Conservation (phyloP, 2,888 invertebrate species). For the Cephus nigrinus region DNA sequence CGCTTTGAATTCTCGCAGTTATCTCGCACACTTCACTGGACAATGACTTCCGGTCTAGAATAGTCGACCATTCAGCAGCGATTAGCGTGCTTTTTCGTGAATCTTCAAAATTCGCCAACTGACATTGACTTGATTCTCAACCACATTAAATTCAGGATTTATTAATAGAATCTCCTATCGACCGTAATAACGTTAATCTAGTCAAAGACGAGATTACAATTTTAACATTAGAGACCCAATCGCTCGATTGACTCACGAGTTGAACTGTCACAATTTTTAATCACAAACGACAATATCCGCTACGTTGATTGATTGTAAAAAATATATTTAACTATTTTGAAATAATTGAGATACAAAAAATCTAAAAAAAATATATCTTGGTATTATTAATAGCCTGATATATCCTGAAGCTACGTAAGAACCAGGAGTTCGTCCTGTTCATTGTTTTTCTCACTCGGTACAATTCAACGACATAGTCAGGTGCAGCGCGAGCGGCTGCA, state of each 20-base stretch:
- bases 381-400: too few species aligned
- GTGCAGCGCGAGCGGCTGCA: not conserved
- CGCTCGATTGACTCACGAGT: not conserved
- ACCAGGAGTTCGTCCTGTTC: not conserved
- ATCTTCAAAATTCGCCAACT: not conserved
- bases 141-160: not conserved
- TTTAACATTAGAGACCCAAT: not conserved
- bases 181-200: not conserved
- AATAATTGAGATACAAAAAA: too few species aligned
- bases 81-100: not conserved
- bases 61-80: not conserved
- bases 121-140: not conserved
- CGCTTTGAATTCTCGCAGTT: constrained; percentile 32
- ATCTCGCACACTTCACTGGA: not conserved
- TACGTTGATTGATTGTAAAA: not conserved
- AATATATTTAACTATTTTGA: not conserved
- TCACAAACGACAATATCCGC: not conserved
- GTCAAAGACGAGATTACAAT: not conserved
- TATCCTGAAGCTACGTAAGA: not conserved
- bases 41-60: not conserved
- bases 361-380: not conserved
- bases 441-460: not conserved
- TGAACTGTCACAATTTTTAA: not conserved
- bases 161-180: not conserved
- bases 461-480: not conserved